phyloP scores from a whole-genome alignment of 2,797 vertebrate genomes.

The Crypturellus tataupa region DNA sequence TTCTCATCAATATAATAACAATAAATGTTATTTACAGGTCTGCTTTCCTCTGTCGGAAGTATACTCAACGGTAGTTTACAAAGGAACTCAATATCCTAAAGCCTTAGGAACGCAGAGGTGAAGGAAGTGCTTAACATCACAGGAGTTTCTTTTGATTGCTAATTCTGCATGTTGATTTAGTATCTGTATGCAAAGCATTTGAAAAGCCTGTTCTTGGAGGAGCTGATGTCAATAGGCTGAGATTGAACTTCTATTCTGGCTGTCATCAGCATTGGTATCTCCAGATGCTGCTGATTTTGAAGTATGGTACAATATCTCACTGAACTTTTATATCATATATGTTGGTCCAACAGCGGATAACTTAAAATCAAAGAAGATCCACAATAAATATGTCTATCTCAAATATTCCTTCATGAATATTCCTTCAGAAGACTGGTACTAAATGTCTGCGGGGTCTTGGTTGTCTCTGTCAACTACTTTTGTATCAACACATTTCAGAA shows the following conservation, averaged over 20 bases:
- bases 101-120: not conserved
- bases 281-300: not conserved
- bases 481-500: not conserved
- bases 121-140: not conserved
- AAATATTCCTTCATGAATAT: not conserved
- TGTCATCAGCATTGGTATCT: not conserved
- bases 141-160: not conserved
- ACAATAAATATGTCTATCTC: not conserved
- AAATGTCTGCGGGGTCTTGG: not conserved
- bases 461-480: not conserved
- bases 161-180: rapidly evolving
- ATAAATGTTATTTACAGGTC: not conserved
- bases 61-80: not conserved
- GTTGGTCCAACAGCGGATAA: not conserved
- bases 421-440: not conserved
- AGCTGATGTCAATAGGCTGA: not conserved
- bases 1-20: not conserved
- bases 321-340: not conserved
- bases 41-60: not conserved
- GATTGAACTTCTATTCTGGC: not conserved
- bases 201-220: not conserved
- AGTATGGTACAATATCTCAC: not conserved
- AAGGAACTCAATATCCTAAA: not conserved
- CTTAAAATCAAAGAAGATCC: not conserved
- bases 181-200: not conserved